These are phyloP conservation scores for Mormyrus hasselquistii DNA, from an alignment of 2,797 vertebrate genomes.

Conservation along the genomic window DNA sequence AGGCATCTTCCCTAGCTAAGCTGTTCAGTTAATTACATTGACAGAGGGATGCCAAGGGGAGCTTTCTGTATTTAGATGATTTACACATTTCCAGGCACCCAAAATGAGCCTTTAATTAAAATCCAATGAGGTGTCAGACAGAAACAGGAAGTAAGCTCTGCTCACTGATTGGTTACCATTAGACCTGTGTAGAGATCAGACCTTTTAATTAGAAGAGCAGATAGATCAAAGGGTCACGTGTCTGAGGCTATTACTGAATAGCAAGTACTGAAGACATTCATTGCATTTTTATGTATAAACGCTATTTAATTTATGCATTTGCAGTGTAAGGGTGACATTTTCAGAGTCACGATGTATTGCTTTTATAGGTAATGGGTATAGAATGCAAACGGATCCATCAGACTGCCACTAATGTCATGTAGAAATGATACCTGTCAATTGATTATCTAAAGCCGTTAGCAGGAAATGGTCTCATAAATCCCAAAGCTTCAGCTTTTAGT, in stretches of 20 bases:
- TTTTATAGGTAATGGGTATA: not conserved
- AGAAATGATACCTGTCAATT: not conserved
- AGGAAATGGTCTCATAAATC: not conserved
- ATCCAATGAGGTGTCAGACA: slow-evolving; percentile 32
- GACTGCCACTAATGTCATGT: not conserved
- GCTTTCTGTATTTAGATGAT: slow-evolving; percentile 37
- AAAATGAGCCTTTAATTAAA: slow-evolving; percentile 43
- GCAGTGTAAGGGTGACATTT: not conserved
- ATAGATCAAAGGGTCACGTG: not conserved
- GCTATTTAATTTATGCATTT: not conserved
- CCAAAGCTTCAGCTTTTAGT: slow-evolving; percentile 3
- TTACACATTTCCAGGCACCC: slow-evolving; percentile 44
- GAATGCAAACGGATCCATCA: not conserved
- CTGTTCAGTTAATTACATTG: slow-evolving; percentile 32
- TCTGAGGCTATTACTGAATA: not conserved
- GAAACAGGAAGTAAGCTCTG: slow-evolving; percentile 29
- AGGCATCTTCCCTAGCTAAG: slow-evolving; percentile 15
- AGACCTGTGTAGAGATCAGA: slow-evolving; percentile 18
- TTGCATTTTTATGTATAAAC: not conserved
- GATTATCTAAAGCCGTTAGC: not conserved
- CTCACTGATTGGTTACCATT: slow-evolving; percentile 25
- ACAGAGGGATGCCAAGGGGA: slow-evolving; percentile 21
- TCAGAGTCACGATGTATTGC: not conserved
- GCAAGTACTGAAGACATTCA: not conserved
- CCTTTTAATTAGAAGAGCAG: not conserved